Evolutionary conservation across 2,888 invertebrate species (phyloP).

Genomic region (Linnaemya tessellans): DNA sequence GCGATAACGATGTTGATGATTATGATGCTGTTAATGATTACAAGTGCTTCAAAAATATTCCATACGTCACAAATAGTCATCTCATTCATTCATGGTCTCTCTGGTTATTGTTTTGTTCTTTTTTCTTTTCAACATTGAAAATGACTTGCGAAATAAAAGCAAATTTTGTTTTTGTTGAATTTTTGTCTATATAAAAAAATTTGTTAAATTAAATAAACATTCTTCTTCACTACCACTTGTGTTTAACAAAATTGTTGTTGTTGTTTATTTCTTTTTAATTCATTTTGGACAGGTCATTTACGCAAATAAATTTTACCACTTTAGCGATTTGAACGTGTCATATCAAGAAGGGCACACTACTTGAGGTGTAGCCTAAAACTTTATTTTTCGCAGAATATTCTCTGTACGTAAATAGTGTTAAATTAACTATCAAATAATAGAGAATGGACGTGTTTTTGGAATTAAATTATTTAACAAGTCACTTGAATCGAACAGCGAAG

Average conservation of each 20-base stretch:
- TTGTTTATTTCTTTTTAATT: neutral
- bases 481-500: too few species aligned
- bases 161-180: conserved; percentile 5
- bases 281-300: neutral
- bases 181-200: conserved; percentile 13
- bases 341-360: neutral
- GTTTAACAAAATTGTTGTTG: conserved; percentile 9
- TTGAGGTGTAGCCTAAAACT: neutral
- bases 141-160: conserved; percentile 29
- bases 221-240: neutral
- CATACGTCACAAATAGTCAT: conserved; percentile 35
- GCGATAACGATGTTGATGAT: neutral
- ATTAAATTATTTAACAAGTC: too few species aligned
- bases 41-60: neutral
- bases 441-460: too few species aligned
- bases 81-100: neutral
- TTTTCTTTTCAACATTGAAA: conserved; percentile 39
- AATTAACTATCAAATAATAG: too few species aligned
- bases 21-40: neutral
- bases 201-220: conserved; percentile 44
- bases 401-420: neutral
- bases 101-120: neutral
- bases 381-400: neutral
- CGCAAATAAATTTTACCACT: neutral
- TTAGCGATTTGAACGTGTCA: neutral